Conservation (phyloP, 2,888 invertebrate species). For the Acrocyrtus sp. region DNA sequence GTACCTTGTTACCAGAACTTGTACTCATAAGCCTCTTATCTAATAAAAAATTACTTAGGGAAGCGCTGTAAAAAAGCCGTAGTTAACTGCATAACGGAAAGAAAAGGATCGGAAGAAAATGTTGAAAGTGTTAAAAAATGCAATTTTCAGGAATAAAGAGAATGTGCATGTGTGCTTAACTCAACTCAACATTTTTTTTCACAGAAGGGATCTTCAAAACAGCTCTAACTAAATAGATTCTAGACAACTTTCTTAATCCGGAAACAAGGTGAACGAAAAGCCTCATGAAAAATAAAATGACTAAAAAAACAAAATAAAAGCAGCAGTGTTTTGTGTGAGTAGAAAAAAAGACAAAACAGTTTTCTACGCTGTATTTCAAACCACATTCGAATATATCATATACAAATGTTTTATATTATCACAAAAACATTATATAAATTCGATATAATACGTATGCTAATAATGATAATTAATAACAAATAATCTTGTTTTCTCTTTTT, state of each 20-base stretch:
- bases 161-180: not conserved
- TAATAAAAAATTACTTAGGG: too few relatives aligned
- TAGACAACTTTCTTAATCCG: too few relatives aligned
- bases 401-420: not conserved
- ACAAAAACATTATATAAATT: not conserved
- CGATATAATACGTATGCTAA: not conserved
- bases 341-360: not conserved
- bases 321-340: not conserved
- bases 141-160: not conserved
- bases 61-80: too few relatives aligned
- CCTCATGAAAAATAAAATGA: not conserved
- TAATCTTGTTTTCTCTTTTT: too few relatives aligned
- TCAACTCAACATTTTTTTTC: too few relatives aligned
- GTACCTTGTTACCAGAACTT: too few relatives aligned
- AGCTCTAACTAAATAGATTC: too few relatives aligned
- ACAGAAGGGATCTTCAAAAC: too few relatives aligned
- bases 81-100: too few relatives aligned
- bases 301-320: not conserved
- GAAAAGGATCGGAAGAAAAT: too few relatives aligned
- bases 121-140: too few relatives aligned
- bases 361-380: not conserved
- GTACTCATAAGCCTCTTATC: not conserved
- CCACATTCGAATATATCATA: not conserved
- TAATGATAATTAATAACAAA: too few relatives aligned
- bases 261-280: not conserved